Evolutionary conservation across 2,113 vertebrate genomes (phyloP).

Genomic region (Megalops atlanticus): DNA sequence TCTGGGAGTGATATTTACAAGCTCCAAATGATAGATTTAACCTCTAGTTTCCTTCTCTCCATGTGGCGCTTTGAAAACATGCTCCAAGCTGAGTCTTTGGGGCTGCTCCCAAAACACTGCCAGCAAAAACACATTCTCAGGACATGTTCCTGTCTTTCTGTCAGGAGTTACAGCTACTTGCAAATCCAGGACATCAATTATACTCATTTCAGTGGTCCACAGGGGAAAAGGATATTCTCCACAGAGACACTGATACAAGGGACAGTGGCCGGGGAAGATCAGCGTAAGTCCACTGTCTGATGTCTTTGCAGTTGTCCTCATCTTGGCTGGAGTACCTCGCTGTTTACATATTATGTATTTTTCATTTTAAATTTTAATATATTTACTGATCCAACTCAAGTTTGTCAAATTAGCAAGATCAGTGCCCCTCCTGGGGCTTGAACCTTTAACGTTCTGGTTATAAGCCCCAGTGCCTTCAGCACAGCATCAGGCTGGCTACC

Average conservation of each 20-base stretch:
- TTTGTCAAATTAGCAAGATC: no score
- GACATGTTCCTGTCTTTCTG: conserved; percentile 52
- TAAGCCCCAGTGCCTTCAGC: background rate
- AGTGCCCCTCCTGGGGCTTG: no score
- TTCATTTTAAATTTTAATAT: no score
- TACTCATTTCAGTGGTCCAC: conserved; percentile 33
- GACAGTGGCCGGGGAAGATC: background rate
- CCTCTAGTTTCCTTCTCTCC: conserved; percentile 40
- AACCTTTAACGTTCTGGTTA: background rate
- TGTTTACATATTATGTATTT: no score
- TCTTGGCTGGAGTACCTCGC: no score
- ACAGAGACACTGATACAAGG: background rate
- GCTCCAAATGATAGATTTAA: conserved; percentile 48
- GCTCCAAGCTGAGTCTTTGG: conserved; percentile 31
- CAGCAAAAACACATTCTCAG: conserved; percentile 51
- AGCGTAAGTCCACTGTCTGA: no score
- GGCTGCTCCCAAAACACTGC: conserved; percentile 35
- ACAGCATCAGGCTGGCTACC: background rate
- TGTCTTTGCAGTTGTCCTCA: no score
- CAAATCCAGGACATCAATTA: conserved; percentile 51
- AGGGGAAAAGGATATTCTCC: background rate
- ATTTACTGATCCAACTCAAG: no score
- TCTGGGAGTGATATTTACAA: conserved; percentile 37
- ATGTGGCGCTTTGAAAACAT: conserved; percentile 39
- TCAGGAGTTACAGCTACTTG: conserved; percentile 56